Percentiles rank a stretch among this genome's conserved stretches.
phyloP scores from a whole-genome alignment of 2,113 vertebrate genomes.

The Spheniscus mendiculus region DNA sequence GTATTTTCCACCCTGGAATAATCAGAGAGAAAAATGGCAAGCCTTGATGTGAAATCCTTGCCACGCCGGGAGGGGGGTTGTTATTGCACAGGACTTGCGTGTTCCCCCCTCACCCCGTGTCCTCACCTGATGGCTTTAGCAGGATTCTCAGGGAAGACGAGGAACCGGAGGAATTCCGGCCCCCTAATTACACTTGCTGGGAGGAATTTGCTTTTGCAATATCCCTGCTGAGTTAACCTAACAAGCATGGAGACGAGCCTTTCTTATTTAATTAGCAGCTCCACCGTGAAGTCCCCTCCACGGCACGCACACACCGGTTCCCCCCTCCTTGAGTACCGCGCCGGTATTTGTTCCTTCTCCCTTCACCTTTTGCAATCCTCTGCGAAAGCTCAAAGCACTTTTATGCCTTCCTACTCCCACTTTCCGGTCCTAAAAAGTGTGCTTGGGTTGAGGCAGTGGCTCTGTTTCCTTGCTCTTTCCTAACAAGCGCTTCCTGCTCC shows the following conservation, averaged over 20 bases:
- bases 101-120: background rate
- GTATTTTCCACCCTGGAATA: constrained; percentile 38
- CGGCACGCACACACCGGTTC: background rate
- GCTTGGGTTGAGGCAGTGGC: background rate
- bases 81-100: background rate
- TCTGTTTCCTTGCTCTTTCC: constrained; percentile 55
- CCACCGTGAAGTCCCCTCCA: background rate
- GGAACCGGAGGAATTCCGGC: constrained; percentile 76
- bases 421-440: constrained; percentile 73
- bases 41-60: constrained; percentile 39
- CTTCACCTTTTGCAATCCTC: constrained; percentile 2
- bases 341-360: background rate
- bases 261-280: constrained; percentile 40
- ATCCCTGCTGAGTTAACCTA: constrained; percentile 57
- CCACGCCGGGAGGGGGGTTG: background rate
- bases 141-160: constrained; percentile 34
- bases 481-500: constrained; percentile 72
- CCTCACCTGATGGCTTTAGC: constrained; percentile 68
- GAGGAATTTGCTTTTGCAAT: constrained; percentile 53
- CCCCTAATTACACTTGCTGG: constrained; percentile 46
- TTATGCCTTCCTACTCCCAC: constrained; percentile 55
- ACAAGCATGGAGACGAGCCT: constrained; percentile 20
- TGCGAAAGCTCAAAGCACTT: constrained; percentile 22
- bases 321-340: background rate
- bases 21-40: background rate